Evolutionary conservation across 2,113 vertebrate genomes (phyloP), one percentile per base, ranked within the genome.

Genomic region (Telmatochromis sp.): DNA sequence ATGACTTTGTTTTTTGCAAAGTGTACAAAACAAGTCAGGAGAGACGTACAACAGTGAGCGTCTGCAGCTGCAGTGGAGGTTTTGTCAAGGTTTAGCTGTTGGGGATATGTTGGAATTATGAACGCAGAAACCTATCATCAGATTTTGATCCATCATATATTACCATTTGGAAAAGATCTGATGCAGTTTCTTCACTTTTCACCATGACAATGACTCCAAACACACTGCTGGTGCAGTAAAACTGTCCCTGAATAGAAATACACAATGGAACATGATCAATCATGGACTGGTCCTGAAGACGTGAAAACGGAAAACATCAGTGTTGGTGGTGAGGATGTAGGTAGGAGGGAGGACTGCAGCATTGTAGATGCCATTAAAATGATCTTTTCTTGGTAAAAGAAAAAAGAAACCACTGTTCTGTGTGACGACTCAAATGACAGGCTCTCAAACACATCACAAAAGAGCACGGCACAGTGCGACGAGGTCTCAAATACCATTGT

Each of bases 371-470:
- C 8, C 4, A 0, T 15, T 26, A 73, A 73, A 45, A 15, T 15
- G 0, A 6, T 68, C 37, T 45, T 15, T 3, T 42, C n/a, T 15
- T 42, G 13, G 37, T 4, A 10, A 71, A 71, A 45, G 21, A 73
- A 26, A 9, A 63, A 11, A n/a, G 13, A 26, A 45, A 73, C 8
- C 8, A 45, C 21, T 73, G 37, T 26, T 45, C 68, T 45, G 40
- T 9, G 37, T 17, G 14, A 73, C 1, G 9, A 10, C 40, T 73
- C 40, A 73, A 47, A 15, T 15, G 9, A 28, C 23, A 75, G 68
- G 6, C 68, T 17, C 40, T 75, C 21, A 75, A 75, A 28, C 68
- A 75, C 21, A 47, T 45, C 12, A 45, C 68, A 26, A 45, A 47
- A 75, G 21, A 73, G 40, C 21, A 28, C 0, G 0, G 37, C 37